Evolutionary conservation across 2,113 vertebrate genomes (phyloP), one percentile per base, ranked within the genome.

Genomic region (Dipodomys stephensi): DNA sequence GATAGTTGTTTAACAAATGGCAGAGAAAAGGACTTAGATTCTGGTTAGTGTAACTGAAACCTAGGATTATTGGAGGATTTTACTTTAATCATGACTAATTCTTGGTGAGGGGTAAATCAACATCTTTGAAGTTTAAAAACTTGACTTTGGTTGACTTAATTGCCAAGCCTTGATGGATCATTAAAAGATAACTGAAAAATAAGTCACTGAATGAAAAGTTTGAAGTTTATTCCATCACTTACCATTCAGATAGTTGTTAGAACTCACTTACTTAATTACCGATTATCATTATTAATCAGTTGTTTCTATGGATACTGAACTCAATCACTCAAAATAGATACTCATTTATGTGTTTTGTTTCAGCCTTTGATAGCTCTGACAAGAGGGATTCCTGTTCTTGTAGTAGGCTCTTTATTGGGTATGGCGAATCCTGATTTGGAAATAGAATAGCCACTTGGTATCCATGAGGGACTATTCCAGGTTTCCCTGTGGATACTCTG

Each of bases 251-350:
- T 92, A 79, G 65, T 32, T 80, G 94, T 94, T 92, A 85, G 90
- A 96, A 94, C 91, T 96, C 68, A 89, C 83, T 95, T 93, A 93
- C 23, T 89, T 94, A 93, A 94, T 96, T 95, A 95, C 86, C 83
- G 85, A 79, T 93, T 88, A 92, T 94, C 76, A 95, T 94, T 87
- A 94, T 94, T 91, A 74, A 60, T 92, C 78, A 49, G 89, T 79
- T 92, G 85, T 97, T 96, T 95, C 96, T 90, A 88, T 91, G 94
- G 82, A 76, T 85, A 96, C 85, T 57, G 53, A 82, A 79, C 65
- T 93, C 46, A 60, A 53, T 83, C 85, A 88, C 82, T 95, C 82
- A 83, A 85, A 92, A 88, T 85, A 95, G 88, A 89, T 69, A 91
- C 20, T 92, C 87, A 88, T 87, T 94, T 85, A 32, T 76, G 84